Conservation (phyloP, 2,113 vertebrate species). For the Prietella phreatophila region DNA sequence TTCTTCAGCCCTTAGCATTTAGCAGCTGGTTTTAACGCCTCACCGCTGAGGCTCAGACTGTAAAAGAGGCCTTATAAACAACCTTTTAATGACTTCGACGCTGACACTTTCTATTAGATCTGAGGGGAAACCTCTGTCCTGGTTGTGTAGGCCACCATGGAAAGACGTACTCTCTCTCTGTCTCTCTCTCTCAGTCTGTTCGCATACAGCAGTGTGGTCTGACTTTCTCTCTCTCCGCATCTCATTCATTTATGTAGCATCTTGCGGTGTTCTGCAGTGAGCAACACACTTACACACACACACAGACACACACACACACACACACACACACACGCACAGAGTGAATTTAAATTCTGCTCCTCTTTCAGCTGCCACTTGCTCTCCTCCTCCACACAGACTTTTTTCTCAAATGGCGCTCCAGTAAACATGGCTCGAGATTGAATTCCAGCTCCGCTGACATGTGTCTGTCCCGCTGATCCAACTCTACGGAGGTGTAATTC, state of each 20-base stretch:
- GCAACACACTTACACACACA: conserved; percentile 15
- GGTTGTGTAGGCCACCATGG: not conserved
- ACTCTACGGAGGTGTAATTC: conserved; percentile 56
- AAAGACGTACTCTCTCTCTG: not conserved
- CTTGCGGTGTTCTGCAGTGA: conserved; percentile 58
- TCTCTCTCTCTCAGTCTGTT: conserved; percentile 18
- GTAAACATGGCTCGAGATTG: conserved; percentile 61
- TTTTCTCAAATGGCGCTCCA: conserved; percentile 48
- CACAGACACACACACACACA: conserved; percentile 26
- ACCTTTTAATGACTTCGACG: conserved; percentile 40
- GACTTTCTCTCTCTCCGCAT: conserved; percentile 39
- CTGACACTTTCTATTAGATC: not conserved
- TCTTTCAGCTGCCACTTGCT: conserved; percentile 24
- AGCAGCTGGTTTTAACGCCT: conserved; percentile 23
- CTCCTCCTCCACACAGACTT: conserved; percentile 24
- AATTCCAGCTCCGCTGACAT: conserved; percentile 52
- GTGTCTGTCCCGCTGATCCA: conserved; percentile 57
- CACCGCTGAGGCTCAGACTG: conserved; percentile 7
- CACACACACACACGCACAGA: conserved; percentile 42
- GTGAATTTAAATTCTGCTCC: conserved; percentile 18
- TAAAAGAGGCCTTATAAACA: conserved; percentile 44
- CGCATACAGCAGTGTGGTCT: not conserved
- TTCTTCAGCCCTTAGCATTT: conserved; percentile 6
- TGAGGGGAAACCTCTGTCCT: not conserved
- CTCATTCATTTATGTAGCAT: conserved; percentile 71